Evolutionary conservation across 2,113 vertebrate species (phyloP).

Genomic region (Perca flavescens): DNA sequence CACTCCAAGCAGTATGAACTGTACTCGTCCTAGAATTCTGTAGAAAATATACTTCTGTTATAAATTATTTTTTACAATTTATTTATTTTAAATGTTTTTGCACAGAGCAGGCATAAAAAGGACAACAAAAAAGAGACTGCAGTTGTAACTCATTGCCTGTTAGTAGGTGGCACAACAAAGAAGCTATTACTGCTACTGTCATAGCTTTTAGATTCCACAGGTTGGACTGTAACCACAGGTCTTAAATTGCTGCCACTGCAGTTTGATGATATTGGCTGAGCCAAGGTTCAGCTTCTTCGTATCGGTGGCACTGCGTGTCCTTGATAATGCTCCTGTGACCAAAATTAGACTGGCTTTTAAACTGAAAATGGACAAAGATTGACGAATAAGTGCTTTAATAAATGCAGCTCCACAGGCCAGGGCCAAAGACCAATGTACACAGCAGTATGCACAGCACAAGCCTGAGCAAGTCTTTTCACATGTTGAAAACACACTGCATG

Average conservation of each 20-base stretch:
- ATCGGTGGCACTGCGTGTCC: slow-evolving; percentile 33
- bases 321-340: slow-evolving; percentile 28
- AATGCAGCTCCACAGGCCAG: slow-evolving; percentile 33
- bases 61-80: too few species aligned
- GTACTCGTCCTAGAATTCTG: neutral
- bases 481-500: slow-evolving; percentile 7
- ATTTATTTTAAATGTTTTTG: too few species aligned
- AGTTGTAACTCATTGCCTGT: neutral
- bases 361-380: slow-evolving; percentile 25
- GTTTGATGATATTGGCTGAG: slow-evolving; percentile 29
- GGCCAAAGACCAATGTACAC: slow-evolving; percentile 38
- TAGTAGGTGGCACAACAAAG: neutral
- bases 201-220: slow-evolving; percentile 22
- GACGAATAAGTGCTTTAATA: slow-evolving; percentile 37
- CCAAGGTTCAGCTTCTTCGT: slow-evolving; percentile 6
- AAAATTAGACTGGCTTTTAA: slow-evolving; percentile 22
- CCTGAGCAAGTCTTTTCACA: slow-evolving; percentile 12
- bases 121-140: neutral
- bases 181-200: slow-evolving; percentile 10
- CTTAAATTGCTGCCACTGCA: slow-evolving; percentile 39
- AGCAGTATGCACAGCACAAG: slow-evolving; percentile 30
- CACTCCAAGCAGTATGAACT: neutral
- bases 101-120: neutral
- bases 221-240: neutral
- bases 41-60: neutral